These are phyloP conservation scores for Eupithecia insigniata DNA, from an alignment of 2,888 invertebrate species.

Conservation along the genomic window DNA sequence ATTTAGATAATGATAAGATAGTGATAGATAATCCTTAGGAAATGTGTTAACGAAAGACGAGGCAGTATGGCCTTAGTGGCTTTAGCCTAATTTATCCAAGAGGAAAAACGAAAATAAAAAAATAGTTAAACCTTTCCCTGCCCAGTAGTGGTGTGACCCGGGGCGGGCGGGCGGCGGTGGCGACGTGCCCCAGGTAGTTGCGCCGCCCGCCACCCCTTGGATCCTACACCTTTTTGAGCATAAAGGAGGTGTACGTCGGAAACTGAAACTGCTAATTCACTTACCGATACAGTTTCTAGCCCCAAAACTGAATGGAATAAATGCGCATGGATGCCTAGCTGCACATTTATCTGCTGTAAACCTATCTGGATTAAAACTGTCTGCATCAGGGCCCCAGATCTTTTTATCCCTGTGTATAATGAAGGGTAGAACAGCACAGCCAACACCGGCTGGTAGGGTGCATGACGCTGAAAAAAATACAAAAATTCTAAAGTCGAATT, in stretches of 20 bases:
- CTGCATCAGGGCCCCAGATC: slow-evolving; percentile 84
- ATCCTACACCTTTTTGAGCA: background rate
- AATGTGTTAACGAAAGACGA: too few species aligned
- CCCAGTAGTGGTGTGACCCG: background rate
- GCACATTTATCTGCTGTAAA: slow-evolving; percentile 80
- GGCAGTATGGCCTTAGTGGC: too few species aligned
- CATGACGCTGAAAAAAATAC: slow-evolving; percentile 61
- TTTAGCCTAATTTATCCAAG: too few species aligned
- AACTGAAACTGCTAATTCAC: background rate
- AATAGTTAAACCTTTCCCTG: background rate
- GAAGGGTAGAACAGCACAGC: slow-evolving; percentile 70
- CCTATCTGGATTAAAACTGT: slow-evolving; percentile 84
- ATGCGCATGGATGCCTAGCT: slow-evolving; percentile 74
- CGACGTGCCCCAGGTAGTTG: background rate
- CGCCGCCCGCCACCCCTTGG: background rate
- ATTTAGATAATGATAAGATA: too few species aligned
- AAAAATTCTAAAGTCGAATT: background rate
- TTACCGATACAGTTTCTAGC: slow-evolving; percentile 80
- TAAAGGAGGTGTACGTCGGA: background rate
- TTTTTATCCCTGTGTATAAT: slow-evolving; percentile 78
- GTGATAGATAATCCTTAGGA: too few species aligned
- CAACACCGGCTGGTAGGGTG: slow-evolving; percentile 74
- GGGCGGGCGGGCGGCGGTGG: too few species aligned
- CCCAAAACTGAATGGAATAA: slow-evolving; percentile 78
- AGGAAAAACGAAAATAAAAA: too few species aligned